Percentiles rank a stretch among this genome's conserved stretches.
phyloP scores from a whole-genome alignment of 2,797 vertebrate genomes.

The Aselliscus stoliczkanus region DNA sequence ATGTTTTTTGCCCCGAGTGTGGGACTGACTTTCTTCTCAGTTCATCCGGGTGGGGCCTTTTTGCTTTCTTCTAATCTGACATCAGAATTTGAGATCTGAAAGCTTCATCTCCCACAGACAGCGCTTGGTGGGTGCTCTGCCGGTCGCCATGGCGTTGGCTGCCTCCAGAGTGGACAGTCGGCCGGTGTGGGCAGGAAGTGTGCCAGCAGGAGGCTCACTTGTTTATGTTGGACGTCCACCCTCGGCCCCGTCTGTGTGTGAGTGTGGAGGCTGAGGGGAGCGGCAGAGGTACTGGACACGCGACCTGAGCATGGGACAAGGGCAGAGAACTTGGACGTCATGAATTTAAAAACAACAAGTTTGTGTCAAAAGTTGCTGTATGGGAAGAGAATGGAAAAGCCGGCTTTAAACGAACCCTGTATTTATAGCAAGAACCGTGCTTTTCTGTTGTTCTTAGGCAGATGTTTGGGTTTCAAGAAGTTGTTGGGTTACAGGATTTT shows the following conservation, averaged over 20 bases:
- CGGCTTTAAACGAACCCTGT: not conserved
- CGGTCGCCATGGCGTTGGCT: not conserved
- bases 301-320: not conserved
- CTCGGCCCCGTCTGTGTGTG: not conserved
- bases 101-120: not conserved
- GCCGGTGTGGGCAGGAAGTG: not conserved
- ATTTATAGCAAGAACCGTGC: not conserved
- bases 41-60: not conserved
- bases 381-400: not conserved
- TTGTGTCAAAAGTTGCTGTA: not conserved
- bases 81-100: not conserved
- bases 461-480: not conserved
- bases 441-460: not conserved
- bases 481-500: not conserved
- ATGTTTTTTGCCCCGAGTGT: not conserved
- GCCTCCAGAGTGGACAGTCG: not conserved
- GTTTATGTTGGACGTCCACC: not conserved
- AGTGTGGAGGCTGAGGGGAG: not conserved
- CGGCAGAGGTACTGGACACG: fast-evolving
- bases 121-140: not conserved
- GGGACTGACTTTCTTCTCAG: not conserved
- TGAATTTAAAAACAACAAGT: not conserved
- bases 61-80: not conserved
- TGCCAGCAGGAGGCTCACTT: not conserved
- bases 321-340: not conserved